Base-by-base conservation (phyloP, 2,113 vertebrate genomes). In the Alosa alosa region DNA sequence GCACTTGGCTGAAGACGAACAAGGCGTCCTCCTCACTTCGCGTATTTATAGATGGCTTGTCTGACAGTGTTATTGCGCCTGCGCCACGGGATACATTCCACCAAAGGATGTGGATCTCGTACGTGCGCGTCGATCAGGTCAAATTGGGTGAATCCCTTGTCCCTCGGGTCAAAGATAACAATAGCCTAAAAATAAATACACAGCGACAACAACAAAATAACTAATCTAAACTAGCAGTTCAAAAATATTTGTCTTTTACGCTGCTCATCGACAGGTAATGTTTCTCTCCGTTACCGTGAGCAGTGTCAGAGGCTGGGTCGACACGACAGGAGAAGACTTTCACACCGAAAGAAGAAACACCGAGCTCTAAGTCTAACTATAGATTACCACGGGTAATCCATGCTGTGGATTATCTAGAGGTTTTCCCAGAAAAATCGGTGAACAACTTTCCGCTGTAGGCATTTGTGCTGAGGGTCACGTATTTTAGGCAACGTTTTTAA, bases 41-140 rank as follows among this genome's bases (percentile, higher is more conserved):
- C 13, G 72, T 78, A 78, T 78, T 78, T 78, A 78, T 78, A 78
- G 72, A 78, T 5, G 36, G 72, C 72, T 78, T 78, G 72, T 11
- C 31, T 78, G 31, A 78, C 72, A 78, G 72, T 39, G 72, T 36
- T 52, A 15, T 17, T 78, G 72, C 72, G 72, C 72, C 25, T 78
- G 72, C 72, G 72, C 72, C 10, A 5, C 5, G 36, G 25, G 13
- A 78, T 39, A 78, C 72, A 36, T 78, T 78, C 72, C 72, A 15
- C 36, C 10, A 78, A 78, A 36, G 2, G 31, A 36, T 78, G 72
- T 17, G 25, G 31, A 78, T 78, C 72, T 78, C 17, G 10, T 15
- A 11, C 72, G 31, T 78, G 72, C 25, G 72, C 31, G 72, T 78
- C 31, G 72, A 78, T 39, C 25, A 39, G 72, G 31, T 78, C 72